Conservation (phyloP, 2,113 vertebrate genomes). For the Ancistrus triradiatus region DNA sequence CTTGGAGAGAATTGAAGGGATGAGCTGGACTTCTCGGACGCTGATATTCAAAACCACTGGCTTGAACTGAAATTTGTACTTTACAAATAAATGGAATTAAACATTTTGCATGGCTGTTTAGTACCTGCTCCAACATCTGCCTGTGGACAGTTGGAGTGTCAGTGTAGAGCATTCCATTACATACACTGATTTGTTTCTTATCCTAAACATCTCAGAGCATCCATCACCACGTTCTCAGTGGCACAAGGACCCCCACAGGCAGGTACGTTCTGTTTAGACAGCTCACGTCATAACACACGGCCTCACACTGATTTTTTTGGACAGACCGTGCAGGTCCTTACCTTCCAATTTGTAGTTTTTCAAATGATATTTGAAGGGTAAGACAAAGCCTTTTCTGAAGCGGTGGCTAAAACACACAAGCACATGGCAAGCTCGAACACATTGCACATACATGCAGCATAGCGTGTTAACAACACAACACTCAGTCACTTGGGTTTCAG, state of each 20-base stretch:
- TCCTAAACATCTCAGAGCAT: too few relatives aligned
- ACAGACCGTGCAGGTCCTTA: slow-evolving; percentile 28
- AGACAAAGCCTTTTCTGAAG: neutral
- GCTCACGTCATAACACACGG: slow-evolving; percentile 61
- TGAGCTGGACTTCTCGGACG: too few relatives aligned
- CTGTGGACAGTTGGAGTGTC: too few relatives aligned
- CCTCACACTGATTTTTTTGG: slow-evolving; percentile 53
- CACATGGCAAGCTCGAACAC: slow-evolving; percentile 6
- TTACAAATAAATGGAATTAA: too few relatives aligned
- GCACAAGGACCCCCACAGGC: slow-evolving; percentile 55
- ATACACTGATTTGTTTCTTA: too few relatives aligned
- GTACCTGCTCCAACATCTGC: too few relatives aligned
- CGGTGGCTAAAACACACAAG: neutral
- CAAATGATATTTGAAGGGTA: slow-evolving; percentile 23
- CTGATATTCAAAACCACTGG: too few relatives aligned
- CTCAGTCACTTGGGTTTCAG: slow-evolving; percentile 21
- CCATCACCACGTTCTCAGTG: slow-evolving; percentile 48
- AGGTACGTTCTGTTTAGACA: slow-evolving; percentile 49
- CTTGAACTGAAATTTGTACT: too few relatives aligned
- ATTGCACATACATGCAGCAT: slow-evolving; percentile 3
- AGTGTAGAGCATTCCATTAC: too few relatives aligned
- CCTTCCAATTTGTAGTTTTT: slow-evolving; percentile 14
- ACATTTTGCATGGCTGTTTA: too few relatives aligned
- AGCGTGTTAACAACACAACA: neutral
- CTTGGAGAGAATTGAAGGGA: too few relatives aligned